Conservation (phyloP, 2,888 invertebrate species). For the Andrena marginata region DNA sequence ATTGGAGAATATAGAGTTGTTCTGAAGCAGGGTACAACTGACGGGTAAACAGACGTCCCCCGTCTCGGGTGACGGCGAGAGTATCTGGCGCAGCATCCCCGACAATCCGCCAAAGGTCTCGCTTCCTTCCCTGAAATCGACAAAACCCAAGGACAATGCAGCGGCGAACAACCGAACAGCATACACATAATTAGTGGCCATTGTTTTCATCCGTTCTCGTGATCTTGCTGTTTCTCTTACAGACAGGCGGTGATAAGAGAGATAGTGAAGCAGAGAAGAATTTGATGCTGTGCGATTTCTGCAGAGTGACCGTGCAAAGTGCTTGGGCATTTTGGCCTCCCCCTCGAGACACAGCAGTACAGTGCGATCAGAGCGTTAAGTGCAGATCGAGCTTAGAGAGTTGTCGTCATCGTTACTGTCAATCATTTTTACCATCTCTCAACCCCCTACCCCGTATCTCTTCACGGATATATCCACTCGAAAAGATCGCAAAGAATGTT, state of each 20-base stretch:
- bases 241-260: constrained; percentile 75
- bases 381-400: constrained; percentile 64
- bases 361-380: constrained; percentile 57
- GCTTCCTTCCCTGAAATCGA: constrained; percentile 82
- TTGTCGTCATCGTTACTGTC: constrained; percentile 59
- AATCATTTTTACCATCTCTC: constrained; percentile 25
- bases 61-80: constrained; percentile 82
- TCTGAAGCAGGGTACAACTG: constrained; percentile 75
- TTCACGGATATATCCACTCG: neutral
- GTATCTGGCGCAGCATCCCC: constrained; percentile 84
- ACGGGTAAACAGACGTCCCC: constrained; percentile 72
- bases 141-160: constrained; percentile 82
- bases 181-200: constrained; percentile 41
- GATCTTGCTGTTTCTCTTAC: constrained; percentile 67
- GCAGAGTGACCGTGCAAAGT: constrained; percentile 81
- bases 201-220: constrained; percentile 55
- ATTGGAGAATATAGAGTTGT: constrained; percentile 76
- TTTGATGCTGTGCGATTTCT: constrained; percentile 70
- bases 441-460: neutral
- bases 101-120: constrained; percentile 84
- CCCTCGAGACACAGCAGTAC: constrained; percentile 35
- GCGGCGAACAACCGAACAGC: constrained; percentile 64
- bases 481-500: constrained; percentile 29
- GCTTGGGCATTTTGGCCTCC: constrained; percentile 76
- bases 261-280: constrained; percentile 42